These are phyloP conservation scores for Brachyistius frenatus DNA, from an alignment of 2,113 vertebrate species.

Conservation along the genomic window DNA sequence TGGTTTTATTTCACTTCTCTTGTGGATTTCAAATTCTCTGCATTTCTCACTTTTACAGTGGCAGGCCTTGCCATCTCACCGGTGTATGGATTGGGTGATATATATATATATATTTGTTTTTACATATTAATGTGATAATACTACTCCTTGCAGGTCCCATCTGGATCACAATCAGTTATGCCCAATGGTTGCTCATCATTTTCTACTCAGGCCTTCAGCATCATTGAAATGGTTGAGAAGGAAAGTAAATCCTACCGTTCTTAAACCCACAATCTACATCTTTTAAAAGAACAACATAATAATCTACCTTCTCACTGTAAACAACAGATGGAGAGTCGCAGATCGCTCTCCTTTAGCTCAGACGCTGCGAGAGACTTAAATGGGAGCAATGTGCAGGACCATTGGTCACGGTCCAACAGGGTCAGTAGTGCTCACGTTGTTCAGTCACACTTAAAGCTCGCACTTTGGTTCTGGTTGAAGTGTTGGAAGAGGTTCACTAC, in stretches of 20 bases:
- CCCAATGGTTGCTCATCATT: slow-evolving; percentile 31
- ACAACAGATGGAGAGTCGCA: slow-evolving; percentile 74
- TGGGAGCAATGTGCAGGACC: slow-evolving; percentile 43
- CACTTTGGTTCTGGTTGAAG: slow-evolving; percentile 31
- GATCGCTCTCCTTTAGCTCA: slow-evolving; percentile 11
- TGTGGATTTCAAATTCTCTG: slow-evolving; percentile 47
- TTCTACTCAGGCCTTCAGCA: slow-evolving; percentile 75
- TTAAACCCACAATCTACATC: slow-evolving; percentile 4
- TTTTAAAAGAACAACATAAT: neutral
- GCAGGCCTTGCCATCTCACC: neutral
- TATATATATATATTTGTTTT: neutral
- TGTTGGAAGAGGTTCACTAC: slow-evolving; percentile 20
- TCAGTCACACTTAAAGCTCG: slow-evolving; percentile 40
- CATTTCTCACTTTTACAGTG: slow-evolving; percentile 33
- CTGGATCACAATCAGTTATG: slow-evolving; percentile 36
- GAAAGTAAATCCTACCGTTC: slow-evolving; percentile 68
- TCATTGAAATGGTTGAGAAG: slow-evolving; percentile 82
- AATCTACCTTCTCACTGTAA: slow-evolving; percentile 38
- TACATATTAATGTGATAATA: neutral
- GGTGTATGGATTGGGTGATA: neutral
- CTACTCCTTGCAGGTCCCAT: slow-evolving; percentile 65
- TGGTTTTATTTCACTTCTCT: slow-evolving; percentile 22
- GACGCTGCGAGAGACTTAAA: slow-evolving; percentile 30
- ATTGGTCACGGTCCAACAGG: slow-evolving; percentile 49
- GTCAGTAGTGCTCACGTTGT: slow-evolving; percentile 69